Conservation (phyloP, 2,888 invertebrate genomes). For the Chymomyza amoena region DNA sequence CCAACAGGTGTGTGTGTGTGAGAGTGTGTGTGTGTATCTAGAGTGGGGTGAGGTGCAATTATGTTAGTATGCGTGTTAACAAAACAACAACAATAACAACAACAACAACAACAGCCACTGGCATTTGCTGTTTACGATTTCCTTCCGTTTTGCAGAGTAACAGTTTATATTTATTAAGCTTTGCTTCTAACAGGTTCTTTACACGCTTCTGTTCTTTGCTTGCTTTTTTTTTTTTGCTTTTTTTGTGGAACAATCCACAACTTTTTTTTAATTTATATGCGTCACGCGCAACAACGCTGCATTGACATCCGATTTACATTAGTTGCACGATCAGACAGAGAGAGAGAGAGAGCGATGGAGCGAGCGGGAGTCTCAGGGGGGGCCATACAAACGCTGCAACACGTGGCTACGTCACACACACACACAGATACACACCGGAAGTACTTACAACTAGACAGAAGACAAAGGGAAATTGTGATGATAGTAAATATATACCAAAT, state of each 20-base stretch:
- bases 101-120: slow-evolving; percentile 18
- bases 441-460: slow-evolving; percentile 39
- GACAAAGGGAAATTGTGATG: slow-evolving; percentile 2
- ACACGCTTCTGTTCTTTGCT: slow-evolving; percentile 9
- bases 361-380: not conserved
- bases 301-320: slow-evolving; percentile 78
- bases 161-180: slow-evolving; percentile 72
- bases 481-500: not conserved
- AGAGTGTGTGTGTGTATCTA: slow-evolving; percentile 14
- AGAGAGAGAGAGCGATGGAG: not conserved
- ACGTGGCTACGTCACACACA: slow-evolving; percentile 9
- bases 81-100: slow-evolving; percentile 43
- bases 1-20: slow-evolving; percentile 54
- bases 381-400: slow-evolving; percentile 3
- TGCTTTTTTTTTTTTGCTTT: slow-evolving; percentile 8
- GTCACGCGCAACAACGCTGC: slow-evolving; percentile 68
- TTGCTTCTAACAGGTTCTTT: slow-evolving; percentile 64
- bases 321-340: slow-evolving; percentile 46
- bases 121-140: slow-evolving; percentile 71
- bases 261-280: slow-evolving; percentile 71
- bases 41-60: slow-evolving; percentile 57
- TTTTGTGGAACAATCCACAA: too few relatives aligned
- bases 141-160: slow-evolving; percentile 74
- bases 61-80: slow-evolving; percentile 72
- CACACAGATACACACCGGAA: slow-evolving; percentile 47